Percentiles rank a stretch among this genome's conserved stretches.
These are phyloP conservation scores for Agrotis clavis DNA, from an alignment of 2,888 invertebrate genomes.

Conservation along the genomic window DNA sequence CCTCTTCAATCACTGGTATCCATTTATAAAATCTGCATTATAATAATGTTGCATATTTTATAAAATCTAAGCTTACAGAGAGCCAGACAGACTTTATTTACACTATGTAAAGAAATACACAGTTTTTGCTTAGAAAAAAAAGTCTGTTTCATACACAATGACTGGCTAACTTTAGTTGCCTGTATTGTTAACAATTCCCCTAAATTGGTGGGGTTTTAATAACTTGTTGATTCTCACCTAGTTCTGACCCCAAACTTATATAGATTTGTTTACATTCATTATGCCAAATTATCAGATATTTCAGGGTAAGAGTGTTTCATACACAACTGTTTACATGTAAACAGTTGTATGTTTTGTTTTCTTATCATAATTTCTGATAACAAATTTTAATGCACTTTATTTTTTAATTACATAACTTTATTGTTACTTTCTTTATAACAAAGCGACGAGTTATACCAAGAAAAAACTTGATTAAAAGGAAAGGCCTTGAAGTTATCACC, in stretches of 20 bases:
- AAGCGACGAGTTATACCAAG: not conserved
- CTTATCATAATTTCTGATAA: slow-evolving; percentile 24
- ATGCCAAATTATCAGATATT: slow-evolving; percentile 9
- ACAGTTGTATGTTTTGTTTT: slow-evolving; percentile 19
- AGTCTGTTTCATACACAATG: too few species aligned
- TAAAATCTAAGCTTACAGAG: too few species aligned
- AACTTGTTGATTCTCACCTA: not conserved
- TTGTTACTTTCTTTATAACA: not conserved
- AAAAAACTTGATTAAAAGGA: not conserved
- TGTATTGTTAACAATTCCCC: not conserved
- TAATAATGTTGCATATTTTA: too few species aligned
- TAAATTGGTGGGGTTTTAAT: not conserved
- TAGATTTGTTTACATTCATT: not conserved
- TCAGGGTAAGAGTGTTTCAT: not conserved
- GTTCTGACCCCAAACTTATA: not conserved
- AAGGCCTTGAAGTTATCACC: not conserved
- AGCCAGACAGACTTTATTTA: too few species aligned
- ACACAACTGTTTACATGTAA: not conserved
- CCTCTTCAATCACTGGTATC: too few species aligned
- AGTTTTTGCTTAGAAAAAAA: too few species aligned
- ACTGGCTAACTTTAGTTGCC: not conserved
- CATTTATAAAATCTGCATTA: too few species aligned
- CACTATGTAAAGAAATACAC: too few species aligned
- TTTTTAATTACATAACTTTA: not conserved
- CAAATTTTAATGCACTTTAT: slow-evolving; percentile 2